A percentile compares a stretch with the other conserved stretches of the same genome.
phyloP scores from a whole-genome alignment of 2,797 vertebrate species.

The Nasua narica region DNA sequence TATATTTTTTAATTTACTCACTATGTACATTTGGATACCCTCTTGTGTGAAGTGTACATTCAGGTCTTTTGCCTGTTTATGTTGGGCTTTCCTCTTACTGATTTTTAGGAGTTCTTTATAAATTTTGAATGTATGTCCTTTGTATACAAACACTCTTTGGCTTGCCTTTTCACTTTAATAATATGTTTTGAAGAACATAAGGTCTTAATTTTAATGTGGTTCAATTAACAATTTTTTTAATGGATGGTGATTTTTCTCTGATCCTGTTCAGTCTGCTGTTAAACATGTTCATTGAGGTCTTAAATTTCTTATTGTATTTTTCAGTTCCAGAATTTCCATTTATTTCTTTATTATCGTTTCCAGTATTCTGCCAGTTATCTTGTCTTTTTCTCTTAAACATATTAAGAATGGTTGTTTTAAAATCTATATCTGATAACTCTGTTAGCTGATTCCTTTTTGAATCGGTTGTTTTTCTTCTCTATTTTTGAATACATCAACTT shows the following conservation, averaged over 20 bases:
- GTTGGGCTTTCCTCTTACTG: neutral
- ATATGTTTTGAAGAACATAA: neutral
- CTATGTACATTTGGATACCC: neutral
- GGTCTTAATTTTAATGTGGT: neutral
- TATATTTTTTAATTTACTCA: neutral
- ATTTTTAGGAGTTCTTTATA: neutral
- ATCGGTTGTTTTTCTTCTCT: neutral
- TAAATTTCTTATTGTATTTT: neutral
- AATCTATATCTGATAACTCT: neutral
- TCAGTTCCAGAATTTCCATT: neutral
- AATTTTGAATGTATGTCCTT: neutral
- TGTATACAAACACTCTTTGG: neutral
- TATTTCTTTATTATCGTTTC: neutral
- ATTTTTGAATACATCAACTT: neutral
- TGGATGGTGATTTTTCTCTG: neutral
- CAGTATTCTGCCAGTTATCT: neutral
- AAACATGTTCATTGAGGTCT: neutral
- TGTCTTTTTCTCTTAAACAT: neutral
- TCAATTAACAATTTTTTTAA: neutral
- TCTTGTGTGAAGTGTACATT: neutral
- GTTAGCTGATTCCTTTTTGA: neutral
- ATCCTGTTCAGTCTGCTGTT: neutral
- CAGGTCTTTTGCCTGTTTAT: neutral
- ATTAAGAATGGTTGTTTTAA: neutral
- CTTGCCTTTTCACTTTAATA: neutral